Conservation (phyloP, 2,113 vertebrate genomes). For the Tautogolabrus adspersus region DNA sequence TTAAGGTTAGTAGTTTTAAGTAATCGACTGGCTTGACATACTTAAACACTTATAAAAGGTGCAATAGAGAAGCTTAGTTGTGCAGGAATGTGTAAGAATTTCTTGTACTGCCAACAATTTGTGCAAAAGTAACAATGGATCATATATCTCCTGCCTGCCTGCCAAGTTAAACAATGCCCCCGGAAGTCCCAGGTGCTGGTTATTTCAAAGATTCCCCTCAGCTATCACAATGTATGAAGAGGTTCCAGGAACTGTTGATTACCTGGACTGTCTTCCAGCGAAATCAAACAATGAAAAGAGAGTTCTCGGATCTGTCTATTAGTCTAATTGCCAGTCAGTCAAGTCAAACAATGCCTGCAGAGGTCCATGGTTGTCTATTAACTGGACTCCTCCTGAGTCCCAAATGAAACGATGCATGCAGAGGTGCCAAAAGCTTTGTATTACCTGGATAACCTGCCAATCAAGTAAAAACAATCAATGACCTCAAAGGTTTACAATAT, state of each 20-base stretch:
- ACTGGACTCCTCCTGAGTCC: background rate
- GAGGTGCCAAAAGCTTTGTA: slow-evolving; percentile 42
- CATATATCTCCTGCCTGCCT: background rate
- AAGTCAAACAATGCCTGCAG: background rate
- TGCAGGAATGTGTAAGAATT: too few relatives aligned
- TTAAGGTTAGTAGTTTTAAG: too few relatives aligned
- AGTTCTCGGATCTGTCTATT: slow-evolving; percentile 35
- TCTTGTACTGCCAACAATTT: too few relatives aligned
- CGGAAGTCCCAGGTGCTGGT: background rate
- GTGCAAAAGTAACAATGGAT: too few relatives aligned
- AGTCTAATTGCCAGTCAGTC: slow-evolving; percentile 84
- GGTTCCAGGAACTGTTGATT: background rate
- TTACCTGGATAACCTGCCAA: slow-evolving; percentile 79
- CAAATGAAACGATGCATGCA: background rate
- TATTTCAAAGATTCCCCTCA: too few relatives aligned
- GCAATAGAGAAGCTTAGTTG: too few relatives aligned
- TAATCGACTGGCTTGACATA: too few relatives aligned
- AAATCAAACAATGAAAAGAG: background rate
- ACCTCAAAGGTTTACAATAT: slow-evolving; percentile 70
- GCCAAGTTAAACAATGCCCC: background rate
- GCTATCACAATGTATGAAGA: background rate
- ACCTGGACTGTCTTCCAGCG: background rate
- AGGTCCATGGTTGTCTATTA: background rate
- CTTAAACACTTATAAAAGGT: too few relatives aligned
- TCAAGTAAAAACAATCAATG: slow-evolving; percentile 57